Conservation (phyloP, 2,797 vertebrate species). For the Pelobates cultripes region DNA sequence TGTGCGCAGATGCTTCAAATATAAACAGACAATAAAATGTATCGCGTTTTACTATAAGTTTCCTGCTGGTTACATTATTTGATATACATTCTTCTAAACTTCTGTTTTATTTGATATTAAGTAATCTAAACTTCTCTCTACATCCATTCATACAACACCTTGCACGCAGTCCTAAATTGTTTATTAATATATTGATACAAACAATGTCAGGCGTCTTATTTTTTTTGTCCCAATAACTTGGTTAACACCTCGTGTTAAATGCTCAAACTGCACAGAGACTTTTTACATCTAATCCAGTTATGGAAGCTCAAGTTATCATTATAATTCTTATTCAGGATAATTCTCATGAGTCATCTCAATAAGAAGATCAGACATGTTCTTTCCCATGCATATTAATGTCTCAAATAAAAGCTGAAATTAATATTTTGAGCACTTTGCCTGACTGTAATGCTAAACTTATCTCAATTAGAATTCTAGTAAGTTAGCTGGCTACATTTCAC, state of each 20-base stretch:
- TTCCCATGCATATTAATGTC: slow-evolving; percentile 32
- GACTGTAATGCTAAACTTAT: slow-evolving; percentile 35
- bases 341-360: slow-evolving; percentile 41
- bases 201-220: too few species aligned
- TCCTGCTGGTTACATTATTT: too few species aligned
- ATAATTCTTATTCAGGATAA: slow-evolving; percentile 40
- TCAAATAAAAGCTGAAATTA: slow-evolving; percentile 34
- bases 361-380: slow-evolving; percentile 32
- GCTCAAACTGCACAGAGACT: neutral
- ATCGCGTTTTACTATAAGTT: too few species aligned
- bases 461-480: slow-evolving; percentile 34
- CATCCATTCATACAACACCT: too few species aligned
- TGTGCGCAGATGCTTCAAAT: too few species aligned
- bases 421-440: slow-evolving; percentile 29
- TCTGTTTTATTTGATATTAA: too few species aligned
- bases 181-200: too few species aligned
- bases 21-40: too few species aligned
- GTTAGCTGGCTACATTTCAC: slow-evolving; percentile 21
- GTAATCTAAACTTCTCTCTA: too few species aligned
- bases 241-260: neutral
- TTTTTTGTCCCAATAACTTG: neutral
- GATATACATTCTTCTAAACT: too few species aligned
- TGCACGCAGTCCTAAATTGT: too few species aligned
- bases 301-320: slow-evolving; percentile 21
- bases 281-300: slow-evolving; percentile 8